phyloP scores from a whole-genome alignment of 2,888 invertebrate genomes.

The Parochlus steinenii region DNA sequence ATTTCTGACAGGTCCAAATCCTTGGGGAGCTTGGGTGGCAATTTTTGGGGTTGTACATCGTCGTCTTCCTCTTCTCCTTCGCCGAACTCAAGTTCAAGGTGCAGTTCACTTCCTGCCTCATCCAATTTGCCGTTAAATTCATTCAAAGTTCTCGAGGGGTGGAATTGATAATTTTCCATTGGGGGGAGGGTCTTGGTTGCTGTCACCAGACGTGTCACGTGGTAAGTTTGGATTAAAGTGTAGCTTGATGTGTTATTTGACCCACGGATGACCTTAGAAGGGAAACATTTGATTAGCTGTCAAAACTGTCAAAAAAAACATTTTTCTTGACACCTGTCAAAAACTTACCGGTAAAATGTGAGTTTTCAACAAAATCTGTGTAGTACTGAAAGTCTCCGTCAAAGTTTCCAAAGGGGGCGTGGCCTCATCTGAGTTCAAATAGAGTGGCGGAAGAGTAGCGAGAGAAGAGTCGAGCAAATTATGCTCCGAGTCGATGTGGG shows the following conservation, averaged over 20 bases:
- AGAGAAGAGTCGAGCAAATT: slow-evolving; percentile 57
- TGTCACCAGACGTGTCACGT: slow-evolving; percentile 70
- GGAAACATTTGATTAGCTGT: too few relatives aligned
- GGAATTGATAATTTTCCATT: slow-evolving; percentile 72
- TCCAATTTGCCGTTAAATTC: slow-evolving; percentile 78
- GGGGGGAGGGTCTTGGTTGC: slow-evolving; percentile 83
- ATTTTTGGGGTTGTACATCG: slow-evolving; percentile 29
- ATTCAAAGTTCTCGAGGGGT: slow-evolving; percentile 69
- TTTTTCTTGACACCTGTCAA: too few relatives aligned
- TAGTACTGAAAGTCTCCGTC: slow-evolving; percentile 83
- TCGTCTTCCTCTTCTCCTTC: slow-evolving; percentile 54
- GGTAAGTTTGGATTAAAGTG: slow-evolving; percentile 79
- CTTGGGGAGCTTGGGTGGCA: slow-evolving; percentile 36
- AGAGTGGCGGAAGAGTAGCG: slow-evolving; percentile 66
- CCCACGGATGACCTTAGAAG: too few relatives aligned
- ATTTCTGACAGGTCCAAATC: slow-evolving; percentile 55
- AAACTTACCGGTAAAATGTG: slow-evolving; percentile 75
- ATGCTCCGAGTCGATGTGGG: slow-evolving; percentile 54
- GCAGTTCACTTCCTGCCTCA: slow-evolving; percentile 76
- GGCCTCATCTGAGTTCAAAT: slow-evolving; percentile 56
- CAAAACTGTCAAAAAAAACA: too few relatives aligned
- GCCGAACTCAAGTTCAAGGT: slow-evolving; percentile 71
- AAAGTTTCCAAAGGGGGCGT: slow-evolving; percentile 77
- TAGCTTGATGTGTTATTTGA: slow-evolving; percentile 56
- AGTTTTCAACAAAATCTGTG: slow-evolving; percentile 74